phyloP scores from a whole-genome alignment of 2,113 vertebrate genomes.

The Oenanthe oenanthe region DNA sequence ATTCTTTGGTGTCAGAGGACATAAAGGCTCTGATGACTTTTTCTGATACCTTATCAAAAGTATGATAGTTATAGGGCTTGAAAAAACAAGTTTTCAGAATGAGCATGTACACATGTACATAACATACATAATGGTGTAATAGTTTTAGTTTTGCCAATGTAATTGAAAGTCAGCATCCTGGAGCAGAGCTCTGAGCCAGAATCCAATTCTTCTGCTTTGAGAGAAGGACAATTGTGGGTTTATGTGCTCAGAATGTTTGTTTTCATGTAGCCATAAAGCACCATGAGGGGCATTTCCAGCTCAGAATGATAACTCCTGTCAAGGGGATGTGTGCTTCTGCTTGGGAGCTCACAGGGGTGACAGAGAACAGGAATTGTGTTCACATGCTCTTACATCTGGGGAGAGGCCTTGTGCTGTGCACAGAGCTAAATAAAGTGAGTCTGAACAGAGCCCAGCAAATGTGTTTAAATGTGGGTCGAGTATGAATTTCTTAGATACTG shows the following conservation, averaged over 20 bases:
- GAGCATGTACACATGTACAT: background rate
- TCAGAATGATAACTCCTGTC: background rate
- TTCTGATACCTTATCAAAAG: background rate
- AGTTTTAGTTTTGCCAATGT: background rate
- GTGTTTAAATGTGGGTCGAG: background rate
- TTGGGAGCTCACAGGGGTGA: background rate
- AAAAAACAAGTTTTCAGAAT: background rate
- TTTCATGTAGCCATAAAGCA: background rate
- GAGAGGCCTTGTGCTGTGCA: background rate
- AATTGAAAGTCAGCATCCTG: background rate
- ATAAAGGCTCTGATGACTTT: background rate
- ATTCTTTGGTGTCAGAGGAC: background rate
- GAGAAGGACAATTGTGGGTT: background rate
- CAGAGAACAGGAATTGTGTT: background rate
- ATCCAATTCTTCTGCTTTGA: background rate
- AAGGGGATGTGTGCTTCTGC: background rate
- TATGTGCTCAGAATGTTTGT: background rate
- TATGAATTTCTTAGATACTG: background rate
- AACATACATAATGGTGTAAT: background rate
- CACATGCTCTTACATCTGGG: accelerated
- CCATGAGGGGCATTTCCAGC: background rate
- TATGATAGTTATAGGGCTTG: background rate
- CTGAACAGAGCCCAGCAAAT: background rate
- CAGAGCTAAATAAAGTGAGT: background rate
- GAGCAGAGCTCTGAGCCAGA: background rate